Percentiles rank a stretch among this genome's conserved stretches.
Conservation (phyloP, 2,888 invertebrate species). For the Drosophila stalkeri region DNA sequence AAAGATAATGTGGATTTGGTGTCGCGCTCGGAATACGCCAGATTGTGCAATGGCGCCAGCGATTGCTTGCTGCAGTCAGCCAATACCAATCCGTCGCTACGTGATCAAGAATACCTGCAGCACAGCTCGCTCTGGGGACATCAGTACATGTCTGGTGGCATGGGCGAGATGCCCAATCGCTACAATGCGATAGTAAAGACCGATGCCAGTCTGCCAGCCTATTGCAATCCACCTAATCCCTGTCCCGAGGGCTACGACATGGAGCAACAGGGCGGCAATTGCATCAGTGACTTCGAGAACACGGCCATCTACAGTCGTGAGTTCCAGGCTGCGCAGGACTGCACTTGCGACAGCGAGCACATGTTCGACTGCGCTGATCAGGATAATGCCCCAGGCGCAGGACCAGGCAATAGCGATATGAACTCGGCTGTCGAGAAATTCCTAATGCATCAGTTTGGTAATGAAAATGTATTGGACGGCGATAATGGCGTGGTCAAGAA, state of each 20-base stretch:
- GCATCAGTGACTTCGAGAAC: constrained; percentile 96
- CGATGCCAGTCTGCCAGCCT: constrained; percentile 97
- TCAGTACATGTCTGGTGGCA: constrained; percentile 91
- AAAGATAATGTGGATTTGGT: constrained; percentile 83
- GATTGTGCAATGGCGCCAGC: constrained; percentile 87
- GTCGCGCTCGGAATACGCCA: constrained; percentile 90
- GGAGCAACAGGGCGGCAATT: constrained; percentile 89
- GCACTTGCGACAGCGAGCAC: constrained; percentile 99
- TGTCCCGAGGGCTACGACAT: constrained; percentile 95
- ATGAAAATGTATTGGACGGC: constrained; percentile 86
- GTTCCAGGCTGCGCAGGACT: constrained; percentile 96
- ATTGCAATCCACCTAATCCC: constrained; percentile 99
- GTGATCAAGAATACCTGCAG: constrained; percentile 95
- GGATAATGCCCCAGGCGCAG: constrained; percentile 64
- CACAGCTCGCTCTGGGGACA: constrained; percentile 92
- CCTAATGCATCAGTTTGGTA: constrained; percentile 86
- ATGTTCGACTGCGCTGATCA: constrained; percentile 95
- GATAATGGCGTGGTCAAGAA: constrained; percentile 90
- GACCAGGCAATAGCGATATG: constrained; percentile 77
- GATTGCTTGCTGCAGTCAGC: constrained; percentile 64
- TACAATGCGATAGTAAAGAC: constrained; percentile 90
- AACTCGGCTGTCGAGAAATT: constrained; percentile 89
- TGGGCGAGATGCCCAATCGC: constrained; percentile 88
- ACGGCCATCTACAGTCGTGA: constrained; percentile 97
- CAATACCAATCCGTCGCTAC: constrained; percentile 89